These are phyloP conservation scores for Brachyptera putata DNA, from an alignment of 2,888 invertebrate genomes.

Conservation along the genomic window DNA sequence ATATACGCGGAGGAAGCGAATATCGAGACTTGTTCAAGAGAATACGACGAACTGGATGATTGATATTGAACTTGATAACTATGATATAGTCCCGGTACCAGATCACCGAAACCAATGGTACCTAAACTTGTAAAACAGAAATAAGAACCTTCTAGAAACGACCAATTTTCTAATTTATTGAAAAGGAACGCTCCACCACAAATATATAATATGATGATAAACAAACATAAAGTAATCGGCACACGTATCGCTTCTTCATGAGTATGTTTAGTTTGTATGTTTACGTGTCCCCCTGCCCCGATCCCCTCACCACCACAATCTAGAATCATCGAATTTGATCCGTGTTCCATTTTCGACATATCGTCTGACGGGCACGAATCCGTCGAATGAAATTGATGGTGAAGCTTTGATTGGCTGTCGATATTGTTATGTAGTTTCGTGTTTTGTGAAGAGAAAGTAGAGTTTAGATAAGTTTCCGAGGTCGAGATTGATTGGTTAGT, in stretches of 20 bases:
- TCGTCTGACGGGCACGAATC: slow-evolving; percentile 26
- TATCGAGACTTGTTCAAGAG: slow-evolving; percentile 57
- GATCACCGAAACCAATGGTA: slow-evolving; percentile 79
- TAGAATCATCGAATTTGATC: slow-evolving; percentile 42
- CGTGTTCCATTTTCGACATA: slow-evolving; percentile 39
- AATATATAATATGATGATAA: slow-evolving; percentile 82
- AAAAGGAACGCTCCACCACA: slow-evolving; percentile 87
- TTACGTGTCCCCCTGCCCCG: slow-evolving; percentile 39
- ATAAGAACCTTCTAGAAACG: slow-evolving; percentile 73
- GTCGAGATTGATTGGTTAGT: background rate
- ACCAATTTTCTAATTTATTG: slow-evolving; percentile 88
- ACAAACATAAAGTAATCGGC: slow-evolving; percentile 79
- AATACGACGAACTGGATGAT: slow-evolving; percentile 40
- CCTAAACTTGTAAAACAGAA: slow-evolving; percentile 58
- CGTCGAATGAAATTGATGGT: slow-evolving; percentile 29
- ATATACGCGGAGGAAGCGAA: slow-evolving; percentile 78
- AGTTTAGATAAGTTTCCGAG: background rate
- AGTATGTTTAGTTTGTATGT: slow-evolving; percentile 32
- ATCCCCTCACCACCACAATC: slow-evolving; percentile 44
- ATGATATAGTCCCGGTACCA: slow-evolving; percentile 59
- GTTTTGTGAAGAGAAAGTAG: too few relatives aligned
- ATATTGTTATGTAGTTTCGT: slow-evolving; percentile 29
- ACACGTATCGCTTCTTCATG: slow-evolving; percentile 66
- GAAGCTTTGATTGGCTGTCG: slow-evolving; percentile 38
- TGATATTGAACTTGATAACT: slow-evolving; percentile 36